Percentiles rank a stretch among this genome's conserved stretches.
Conservation (phyloP, 1,140 invertebrate species). For the Micrasema minimum region DNA sequence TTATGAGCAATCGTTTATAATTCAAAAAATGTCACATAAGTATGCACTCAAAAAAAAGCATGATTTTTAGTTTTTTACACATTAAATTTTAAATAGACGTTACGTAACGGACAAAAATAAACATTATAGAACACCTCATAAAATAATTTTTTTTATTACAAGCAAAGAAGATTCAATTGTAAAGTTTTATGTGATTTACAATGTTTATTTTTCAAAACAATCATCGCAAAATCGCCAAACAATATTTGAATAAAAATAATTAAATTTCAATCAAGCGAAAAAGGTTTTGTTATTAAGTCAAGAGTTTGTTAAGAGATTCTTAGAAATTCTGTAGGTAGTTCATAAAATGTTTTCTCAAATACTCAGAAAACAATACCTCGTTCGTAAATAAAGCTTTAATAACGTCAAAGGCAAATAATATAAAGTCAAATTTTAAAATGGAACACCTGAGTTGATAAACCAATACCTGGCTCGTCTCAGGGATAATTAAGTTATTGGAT, state of each 20-base stretch:
- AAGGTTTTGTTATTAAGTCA: conserved; percentile 10
- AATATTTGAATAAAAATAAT: conserved; percentile 18
- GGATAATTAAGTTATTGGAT: conserved; percentile 53
- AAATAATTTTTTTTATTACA: no score
- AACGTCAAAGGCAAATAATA: conserved; percentile 30
- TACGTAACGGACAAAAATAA: no score
- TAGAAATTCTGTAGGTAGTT: neutral
- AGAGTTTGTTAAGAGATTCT: conserved; percentile 2
- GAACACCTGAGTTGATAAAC: conserved; percentile 39
- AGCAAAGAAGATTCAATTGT: no score
- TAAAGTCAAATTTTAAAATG: conserved; percentile 22
- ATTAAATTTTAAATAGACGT: no score
- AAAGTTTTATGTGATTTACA: no score
- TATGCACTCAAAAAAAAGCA: no score
- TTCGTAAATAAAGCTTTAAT: conserved; percentile 17
- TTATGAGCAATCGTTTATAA: no score
- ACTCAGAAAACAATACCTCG: conserved; percentile 6
- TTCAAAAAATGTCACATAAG: no score
- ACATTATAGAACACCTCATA: no score
- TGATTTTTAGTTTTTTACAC: no score
- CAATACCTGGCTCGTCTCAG: conserved; percentile 38
- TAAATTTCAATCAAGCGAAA: conserved; percentile 19
- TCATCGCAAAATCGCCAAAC: conserved; percentile 8
- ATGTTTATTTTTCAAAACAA: no score
- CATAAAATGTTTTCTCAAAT: conserved; percentile 13